Evolutionary conservation across 2,888 invertebrate genomes (phyloP), one percentile per base, ranked within the genome.

Genomic region (Ormyrus thymus): DNA sequence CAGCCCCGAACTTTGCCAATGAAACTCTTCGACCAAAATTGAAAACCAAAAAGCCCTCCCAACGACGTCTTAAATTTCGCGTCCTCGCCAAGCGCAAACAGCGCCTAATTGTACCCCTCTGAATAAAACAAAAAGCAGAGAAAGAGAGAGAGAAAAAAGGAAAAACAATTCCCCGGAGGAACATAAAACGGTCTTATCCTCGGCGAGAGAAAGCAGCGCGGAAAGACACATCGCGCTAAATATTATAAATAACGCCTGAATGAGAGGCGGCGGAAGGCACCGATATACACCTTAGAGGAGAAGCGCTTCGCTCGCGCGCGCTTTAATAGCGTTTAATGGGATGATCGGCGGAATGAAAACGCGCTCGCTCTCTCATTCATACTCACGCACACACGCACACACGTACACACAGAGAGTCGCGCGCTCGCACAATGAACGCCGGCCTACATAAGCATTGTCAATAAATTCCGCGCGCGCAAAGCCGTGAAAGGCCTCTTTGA

Each of bases 381-480:
- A 55, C 55, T 15, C 58, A 58, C 58, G 2, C 58, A n/a, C n/a
- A n/a, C 2, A 0, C 66, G 7, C 55, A 45, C 56, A 8, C 68
- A 13, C 56, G 7, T 29, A 11, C 53, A 66, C 50, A 45, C 7
- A 13, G 50, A 48, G 6, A n/a, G 46, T 50, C 29, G 51, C 65
- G 51, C 7, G 29, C n/a, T 1, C n/a, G 29, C 29, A 53, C 59
- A 43, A 70, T 48, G 58, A 50, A 29, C 53, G 56, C 43, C 55
- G 76, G 78, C 72, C 78, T 75, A 75, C 74, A 75, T 76, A 73
- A 51, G 15, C 71, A 76, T 71, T 79, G 79, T 79, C 75, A 61
- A 79, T 79, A 71, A 71, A 70, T 69, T 62, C 73, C 68, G 70
- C 61, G 61, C 46, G 45, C 10, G 58, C 29, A 6, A 51, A 50